Evolutionary conservation across 2,888 invertebrate species (phyloP).

Genomic region (Melinaea marsaeus): DNA sequence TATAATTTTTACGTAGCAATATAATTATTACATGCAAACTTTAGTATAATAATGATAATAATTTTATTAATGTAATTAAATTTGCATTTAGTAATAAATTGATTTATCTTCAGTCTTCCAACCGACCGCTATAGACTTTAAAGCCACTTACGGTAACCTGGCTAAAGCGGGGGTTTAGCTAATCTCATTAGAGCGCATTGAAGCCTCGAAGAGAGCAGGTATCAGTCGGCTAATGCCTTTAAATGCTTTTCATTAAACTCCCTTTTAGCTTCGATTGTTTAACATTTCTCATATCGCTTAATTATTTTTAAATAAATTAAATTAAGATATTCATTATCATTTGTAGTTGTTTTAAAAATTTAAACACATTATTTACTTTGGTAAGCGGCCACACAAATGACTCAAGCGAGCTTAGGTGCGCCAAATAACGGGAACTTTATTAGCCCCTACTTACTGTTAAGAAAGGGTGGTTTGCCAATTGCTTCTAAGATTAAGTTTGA

Average conservation of each 20-base stretch:
- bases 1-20: too few species aligned
- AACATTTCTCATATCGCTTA: conserved; percentile 27
- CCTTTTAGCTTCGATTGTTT: conserved; percentile 6
- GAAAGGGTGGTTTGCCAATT: conserved; percentile 21
- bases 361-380: neutral
- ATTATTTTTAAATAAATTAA: neutral
- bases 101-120: neutral
- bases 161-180: conserved; percentile 24
- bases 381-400: conserved; percentile 33
- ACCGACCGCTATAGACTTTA: neutral
- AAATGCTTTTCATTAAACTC: conserved; percentile 2
- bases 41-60: too few species aligned
- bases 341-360: neutral
- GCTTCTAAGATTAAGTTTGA: neutral
- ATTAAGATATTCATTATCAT: too few species aligned
- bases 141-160: conserved; percentile 22
- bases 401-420: conserved; percentile 38
- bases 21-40: too few species aligned
- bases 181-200: conserved; percentile 27
- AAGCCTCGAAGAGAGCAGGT: conserved; percentile 10
- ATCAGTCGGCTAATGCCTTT: conserved; percentile 7
- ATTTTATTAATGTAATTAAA: too few species aligned
- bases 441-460: conserved; percentile 42
- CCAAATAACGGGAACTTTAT: conserved; percentile 60
- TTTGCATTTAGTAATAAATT: conserved; percentile 1